Conservation (phyloP, 2,888 invertebrate genomes). For the Hydraecia micacea region DNA sequence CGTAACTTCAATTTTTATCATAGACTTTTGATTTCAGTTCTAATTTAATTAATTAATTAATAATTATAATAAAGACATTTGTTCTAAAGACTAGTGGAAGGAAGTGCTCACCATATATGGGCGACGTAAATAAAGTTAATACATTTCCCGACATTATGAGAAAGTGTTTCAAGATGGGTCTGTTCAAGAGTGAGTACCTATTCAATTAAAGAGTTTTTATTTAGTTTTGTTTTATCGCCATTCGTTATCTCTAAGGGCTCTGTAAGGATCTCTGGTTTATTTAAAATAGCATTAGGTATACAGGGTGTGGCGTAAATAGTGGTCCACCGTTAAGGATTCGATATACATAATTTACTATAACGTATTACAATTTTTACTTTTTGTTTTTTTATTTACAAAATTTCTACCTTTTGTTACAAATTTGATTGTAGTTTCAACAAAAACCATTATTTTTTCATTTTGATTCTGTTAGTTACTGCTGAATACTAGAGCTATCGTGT, state of each 20-base stretch:
- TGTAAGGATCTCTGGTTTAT: not conserved
- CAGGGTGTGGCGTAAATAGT: too few species aligned
- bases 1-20: conserved; percentile 47
- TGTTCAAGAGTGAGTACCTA: conserved; percentile 86
- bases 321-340: too few species aligned
- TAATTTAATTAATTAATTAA: conserved; percentile 26
- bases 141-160: conserved; percentile 84
- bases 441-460: too few species aligned
- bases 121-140: conserved; percentile 78
- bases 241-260: not conserved
- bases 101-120: conserved; percentile 76
- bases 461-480: too few species aligned
- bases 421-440: too few species aligned
- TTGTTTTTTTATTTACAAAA: too few species aligned
- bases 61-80: conserved; percentile 23
- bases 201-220: conserved; percentile 26
- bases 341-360: too few species aligned
- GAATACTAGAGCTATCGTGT: too few species aligned
- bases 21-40: conserved; percentile 36
- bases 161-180: conserved; percentile 89
- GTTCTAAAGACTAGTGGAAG: conserved; percentile 34
- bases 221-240: conserved; percentile 4
- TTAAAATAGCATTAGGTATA: not conserved
- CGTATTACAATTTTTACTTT: too few species aligned
- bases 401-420: too few species aligned